phyloP scores from a whole-genome alignment of 2,888 invertebrate genomes.

The Melanophora roralis region DNA sequence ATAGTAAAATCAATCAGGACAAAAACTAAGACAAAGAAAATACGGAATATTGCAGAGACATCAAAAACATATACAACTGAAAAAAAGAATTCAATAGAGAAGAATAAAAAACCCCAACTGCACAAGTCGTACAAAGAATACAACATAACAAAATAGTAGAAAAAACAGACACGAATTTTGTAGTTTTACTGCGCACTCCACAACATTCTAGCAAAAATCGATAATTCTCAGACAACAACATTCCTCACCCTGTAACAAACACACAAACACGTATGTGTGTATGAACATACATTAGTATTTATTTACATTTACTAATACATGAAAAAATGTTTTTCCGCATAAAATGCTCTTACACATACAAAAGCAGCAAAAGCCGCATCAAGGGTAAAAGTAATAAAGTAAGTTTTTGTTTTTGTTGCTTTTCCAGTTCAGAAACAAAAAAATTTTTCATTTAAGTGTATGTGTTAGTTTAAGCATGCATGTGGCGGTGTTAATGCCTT shows the following conservation, averaged over 20 bases:
- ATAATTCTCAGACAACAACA: conserved; percentile 60
- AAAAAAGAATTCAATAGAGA: conserved; percentile 4
- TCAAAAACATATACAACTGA: neutral
- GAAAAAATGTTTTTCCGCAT: conserved; percentile 62
- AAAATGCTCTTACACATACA: conserved; percentile 11
- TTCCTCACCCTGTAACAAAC: conserved; percentile 59
- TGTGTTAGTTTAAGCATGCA: neutral
- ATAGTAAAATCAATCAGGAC: conserved; percentile 15
- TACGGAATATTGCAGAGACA: conserved; percentile 24
- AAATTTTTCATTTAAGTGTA: neutral
- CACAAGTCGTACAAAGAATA: conserved; percentile 29
- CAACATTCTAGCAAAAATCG: conserved; percentile 54
- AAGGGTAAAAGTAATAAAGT: conserved; percentile 62
- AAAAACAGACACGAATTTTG: conserved; percentile 30
- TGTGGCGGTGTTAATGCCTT: neutral
- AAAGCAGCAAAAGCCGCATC: conserved; percentile 41
- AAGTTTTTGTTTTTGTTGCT: conserved; percentile 19
- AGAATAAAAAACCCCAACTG: conserved; percentile 24
- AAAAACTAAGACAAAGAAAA: conserved; percentile 44
- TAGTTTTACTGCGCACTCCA: conserved; percentile 62
- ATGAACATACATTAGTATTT: no score
- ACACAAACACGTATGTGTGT: no score
- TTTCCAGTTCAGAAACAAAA: conserved; percentile 1
- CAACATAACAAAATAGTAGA: conserved; percentile 6
- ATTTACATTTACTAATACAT: conserved; percentile 41